Percentiles rank a stretch among this genome's conserved stretches.
Evolutionary conservation across 2,888 invertebrate genomes (phyloP).

Genomic region (Junonia oenone): DNA sequence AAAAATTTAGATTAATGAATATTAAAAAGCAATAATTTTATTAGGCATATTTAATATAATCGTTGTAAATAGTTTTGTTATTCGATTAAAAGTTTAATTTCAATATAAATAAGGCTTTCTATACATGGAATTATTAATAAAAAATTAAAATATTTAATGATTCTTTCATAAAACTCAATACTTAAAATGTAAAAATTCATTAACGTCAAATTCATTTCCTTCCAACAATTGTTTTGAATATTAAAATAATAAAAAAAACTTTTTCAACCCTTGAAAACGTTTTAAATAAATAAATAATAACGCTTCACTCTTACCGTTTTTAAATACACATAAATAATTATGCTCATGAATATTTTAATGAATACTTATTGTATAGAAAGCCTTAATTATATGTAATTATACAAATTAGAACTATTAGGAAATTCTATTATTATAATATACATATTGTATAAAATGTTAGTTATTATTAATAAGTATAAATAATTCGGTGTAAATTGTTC

Average conservation of each 20-base stretch:
- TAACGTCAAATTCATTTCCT: too few relatives aligned
- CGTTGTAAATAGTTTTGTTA: constrained; percentile 2
- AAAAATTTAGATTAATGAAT: background rate
- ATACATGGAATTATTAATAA: background rate
- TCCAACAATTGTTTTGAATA: too few relatives aligned
- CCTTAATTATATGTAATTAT: background rate
- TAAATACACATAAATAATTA: too few relatives aligned
- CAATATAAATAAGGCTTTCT: background rate
- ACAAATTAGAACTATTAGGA: background rate
- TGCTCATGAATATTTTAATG: too few relatives aligned
- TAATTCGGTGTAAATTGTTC: background rate
- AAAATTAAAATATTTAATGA: too few relatives aligned
- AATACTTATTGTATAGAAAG: background rate
- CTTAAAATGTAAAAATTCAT: too few relatives aligned
- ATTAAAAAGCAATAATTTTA: constrained; percentile 22
- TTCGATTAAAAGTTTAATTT: background rate
- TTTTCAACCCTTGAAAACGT: too few relatives aligned
- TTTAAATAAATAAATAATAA: too few relatives aligned
- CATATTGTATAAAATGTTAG: background rate
- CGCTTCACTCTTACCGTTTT: too few relatives aligned
- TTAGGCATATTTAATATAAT: background rate
- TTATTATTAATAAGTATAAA: background rate
- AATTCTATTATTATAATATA: background rate
- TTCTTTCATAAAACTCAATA: too few relatives aligned
- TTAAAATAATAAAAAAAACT: too few relatives aligned